Percentiles rank a stretch among this genome's conserved stretches.
Conservation (phyloP, 2,888 invertebrate species). For the Zelleria hepariella region DNA sequence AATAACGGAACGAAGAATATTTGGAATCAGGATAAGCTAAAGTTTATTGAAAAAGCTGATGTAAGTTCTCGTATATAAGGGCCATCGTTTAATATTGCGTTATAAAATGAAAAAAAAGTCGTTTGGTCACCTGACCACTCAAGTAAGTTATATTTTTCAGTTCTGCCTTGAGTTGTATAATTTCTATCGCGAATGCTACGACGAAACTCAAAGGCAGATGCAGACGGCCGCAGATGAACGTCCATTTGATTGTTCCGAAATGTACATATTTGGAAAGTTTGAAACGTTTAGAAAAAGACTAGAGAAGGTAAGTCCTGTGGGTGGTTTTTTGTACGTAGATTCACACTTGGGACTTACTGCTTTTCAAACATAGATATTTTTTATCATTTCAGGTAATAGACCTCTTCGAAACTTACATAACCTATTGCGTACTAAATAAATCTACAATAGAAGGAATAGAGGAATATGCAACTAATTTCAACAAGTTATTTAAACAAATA, state of each 20-base stretch:
- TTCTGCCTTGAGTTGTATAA: slow-evolving; percentile 48
- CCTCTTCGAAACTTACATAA: slow-evolving; percentile 79
- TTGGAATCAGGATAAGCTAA: slow-evolving; percentile 81
- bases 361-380: not conserved
- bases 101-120: not conserved
- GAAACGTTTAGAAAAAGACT: slow-evolving; percentile 84
- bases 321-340: not conserved
- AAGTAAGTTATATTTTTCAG: no score
- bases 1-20: slow-evolving; percentile 77
- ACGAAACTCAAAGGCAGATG: slow-evolving; percentile 78
- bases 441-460: slow-evolving; percentile 88
- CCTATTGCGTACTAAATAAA: slow-evolving; percentile 80
- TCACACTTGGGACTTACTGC: no score
- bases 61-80: slow-evolving; percentile 36
- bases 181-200: slow-evolving; percentile 61
- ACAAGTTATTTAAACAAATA: slow-evolving; percentile 75
- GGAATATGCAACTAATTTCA: slow-evolving; percentile 77
- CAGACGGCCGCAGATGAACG: slow-evolving; percentile 77
- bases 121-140: no score
- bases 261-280: slow-evolving; percentile 91
- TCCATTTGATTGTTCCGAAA: slow-evolving; percentile 87
- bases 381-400: slow-evolving; percentile 75
- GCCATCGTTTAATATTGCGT: not conserved
- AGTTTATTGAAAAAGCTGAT: slow-evolving; percentile 80
- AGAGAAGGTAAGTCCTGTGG: slow-evolving; percentile 68